A percentile compares a stretch with the other conserved stretches of the same genome.
These are phyloP conservation scores for Entomyzon cyanotis DNA, from an alignment of 2,113 vertebrate species.

Conservation along the genomic window DNA sequence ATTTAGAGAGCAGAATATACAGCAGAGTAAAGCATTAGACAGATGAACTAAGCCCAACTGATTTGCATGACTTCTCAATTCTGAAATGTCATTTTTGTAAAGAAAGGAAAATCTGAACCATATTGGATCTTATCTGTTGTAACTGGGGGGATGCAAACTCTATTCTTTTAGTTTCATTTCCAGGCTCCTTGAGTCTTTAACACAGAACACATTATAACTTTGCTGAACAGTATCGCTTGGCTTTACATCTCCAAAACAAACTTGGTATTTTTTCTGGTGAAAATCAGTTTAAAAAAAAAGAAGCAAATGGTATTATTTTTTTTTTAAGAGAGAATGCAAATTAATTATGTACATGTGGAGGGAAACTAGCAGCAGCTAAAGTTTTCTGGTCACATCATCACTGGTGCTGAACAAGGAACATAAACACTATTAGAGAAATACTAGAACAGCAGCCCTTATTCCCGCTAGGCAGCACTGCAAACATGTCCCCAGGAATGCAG, in stretches of 20 bases:
- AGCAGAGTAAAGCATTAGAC: background rate
- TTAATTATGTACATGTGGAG: background rate
- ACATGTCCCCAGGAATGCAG: background rate
- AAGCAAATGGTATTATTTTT: background rate
- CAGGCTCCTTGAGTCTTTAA: background rate
- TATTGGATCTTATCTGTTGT: background rate
- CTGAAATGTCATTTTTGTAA: background rate
- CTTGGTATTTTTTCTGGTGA: background rate
- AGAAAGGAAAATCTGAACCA: background rate
- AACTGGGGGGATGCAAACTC: background rate
- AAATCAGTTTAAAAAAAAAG: background rate
- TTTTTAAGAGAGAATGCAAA: background rate
- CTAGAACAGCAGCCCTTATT: background rate
- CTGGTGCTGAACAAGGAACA: background rate
- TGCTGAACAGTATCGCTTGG: background rate
- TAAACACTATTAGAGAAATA: background rate
- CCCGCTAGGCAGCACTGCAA: background rate
- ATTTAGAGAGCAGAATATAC: background rate
- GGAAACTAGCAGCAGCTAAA: background rate
- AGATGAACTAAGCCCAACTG: background rate
- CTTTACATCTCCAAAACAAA: background rate
- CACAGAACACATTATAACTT: background rate
- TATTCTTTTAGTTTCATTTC: background rate
- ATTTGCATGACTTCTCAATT: background rate
- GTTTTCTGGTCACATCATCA: conserved; percentile 16